A percentile compares a stretch with the other conserved stretches of the same genome.
phyloP scores from a whole-genome alignment of 2,888 invertebrate genomes.

The Cheilosia vulpina region DNA sequence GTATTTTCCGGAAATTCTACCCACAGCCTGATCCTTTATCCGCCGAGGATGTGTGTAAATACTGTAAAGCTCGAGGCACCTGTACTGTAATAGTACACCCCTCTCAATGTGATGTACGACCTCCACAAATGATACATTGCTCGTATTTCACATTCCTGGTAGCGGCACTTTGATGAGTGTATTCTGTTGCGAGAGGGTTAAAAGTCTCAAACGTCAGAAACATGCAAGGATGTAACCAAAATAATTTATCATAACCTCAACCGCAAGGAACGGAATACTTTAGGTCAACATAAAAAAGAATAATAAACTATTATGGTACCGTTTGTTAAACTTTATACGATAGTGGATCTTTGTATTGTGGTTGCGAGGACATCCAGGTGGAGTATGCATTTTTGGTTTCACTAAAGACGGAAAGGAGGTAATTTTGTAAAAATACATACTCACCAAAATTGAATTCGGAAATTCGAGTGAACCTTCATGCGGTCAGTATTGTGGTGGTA shows the following conservation, averaged over 20 bases:
- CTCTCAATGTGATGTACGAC: too few relatives aligned
- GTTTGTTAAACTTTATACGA: constrained; percentile 24
- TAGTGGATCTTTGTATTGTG: background rate
- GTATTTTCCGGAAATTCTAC: background rate
- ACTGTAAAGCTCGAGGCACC: background rate
- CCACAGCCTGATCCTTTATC: background rate
- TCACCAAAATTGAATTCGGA: too few relatives aligned
- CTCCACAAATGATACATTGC: constrained; percentile 31
- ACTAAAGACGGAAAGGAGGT: too few relatives aligned
- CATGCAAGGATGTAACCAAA: constrained; percentile 39
- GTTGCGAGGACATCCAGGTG: background rate
- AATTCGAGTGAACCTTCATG: too few relatives aligned
- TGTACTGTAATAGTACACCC: too few relatives aligned
- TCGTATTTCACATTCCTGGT: constrained; percentile 23
- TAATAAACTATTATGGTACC: constrained; percentile 16
- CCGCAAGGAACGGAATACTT: constrained; percentile 39
- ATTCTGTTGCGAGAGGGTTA: constrained; percentile 20
- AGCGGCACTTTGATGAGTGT: constrained; percentile 4
- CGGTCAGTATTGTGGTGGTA: too few relatives aligned
- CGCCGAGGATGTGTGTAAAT: background rate
- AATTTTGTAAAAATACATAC: too few relatives aligned
- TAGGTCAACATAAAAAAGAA: constrained; percentile 28
- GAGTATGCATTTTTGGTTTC: too few relatives aligned
- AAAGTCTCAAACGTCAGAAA: constrained; percentile 44
- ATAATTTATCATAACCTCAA: constrained; percentile 36